A percentile compares a stretch with the other conserved stretches of the same genome.
Conservation (phyloP, 2,888 invertebrate species). For the Diachrysia chrysitis region DNA sequence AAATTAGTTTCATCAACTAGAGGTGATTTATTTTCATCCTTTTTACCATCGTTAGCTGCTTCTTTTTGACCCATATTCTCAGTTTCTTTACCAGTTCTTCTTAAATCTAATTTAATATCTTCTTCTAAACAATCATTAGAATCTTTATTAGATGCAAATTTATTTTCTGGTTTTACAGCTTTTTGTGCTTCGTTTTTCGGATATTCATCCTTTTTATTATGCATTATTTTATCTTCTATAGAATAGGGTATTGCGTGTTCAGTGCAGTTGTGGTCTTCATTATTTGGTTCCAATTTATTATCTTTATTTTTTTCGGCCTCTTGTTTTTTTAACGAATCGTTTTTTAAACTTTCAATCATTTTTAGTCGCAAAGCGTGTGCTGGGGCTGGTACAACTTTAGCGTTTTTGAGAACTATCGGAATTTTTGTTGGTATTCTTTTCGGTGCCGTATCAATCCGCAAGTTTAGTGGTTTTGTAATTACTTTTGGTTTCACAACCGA, state of each 20-base stretch:
- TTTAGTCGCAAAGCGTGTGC: slow-evolving; percentile 37
- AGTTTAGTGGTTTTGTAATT: slow-evolving; percentile 18
- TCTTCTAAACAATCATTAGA: neutral
- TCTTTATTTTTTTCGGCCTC: slow-evolving; percentile 10
- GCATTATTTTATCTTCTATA: slow-evolving; percentile 28
- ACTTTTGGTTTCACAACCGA: slow-evolving; percentile 3
- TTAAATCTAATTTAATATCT: neutral
- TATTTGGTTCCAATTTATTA: neutral
- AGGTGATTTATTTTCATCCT: neutral
- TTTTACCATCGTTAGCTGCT: neutral
- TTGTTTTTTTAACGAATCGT: neutral
- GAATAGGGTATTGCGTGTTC: slow-evolving; percentile 13
- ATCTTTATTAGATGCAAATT: slow-evolving; percentile 4
- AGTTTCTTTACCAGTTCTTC: neutral
- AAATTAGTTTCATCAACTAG: neutral
- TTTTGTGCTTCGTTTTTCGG: neutral
- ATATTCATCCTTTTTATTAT: slow-evolving; percentile 12
- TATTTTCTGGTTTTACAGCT: slow-evolving; percentile 6
- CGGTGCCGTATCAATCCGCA: slow-evolving; percentile 23
- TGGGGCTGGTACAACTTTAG: slow-evolving; percentile 19
- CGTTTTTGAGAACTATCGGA: slow-evolving; percentile 43
- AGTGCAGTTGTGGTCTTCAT: neutral
- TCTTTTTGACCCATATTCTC: neutral
- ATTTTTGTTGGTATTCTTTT: slow-evolving; percentile 32
- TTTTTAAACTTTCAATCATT: slow-evolving; percentile 14